Evolutionary conservation across 2,888 invertebrate genomes (phyloP).

Genomic region (Gymnosoma rotundatum): DNA sequence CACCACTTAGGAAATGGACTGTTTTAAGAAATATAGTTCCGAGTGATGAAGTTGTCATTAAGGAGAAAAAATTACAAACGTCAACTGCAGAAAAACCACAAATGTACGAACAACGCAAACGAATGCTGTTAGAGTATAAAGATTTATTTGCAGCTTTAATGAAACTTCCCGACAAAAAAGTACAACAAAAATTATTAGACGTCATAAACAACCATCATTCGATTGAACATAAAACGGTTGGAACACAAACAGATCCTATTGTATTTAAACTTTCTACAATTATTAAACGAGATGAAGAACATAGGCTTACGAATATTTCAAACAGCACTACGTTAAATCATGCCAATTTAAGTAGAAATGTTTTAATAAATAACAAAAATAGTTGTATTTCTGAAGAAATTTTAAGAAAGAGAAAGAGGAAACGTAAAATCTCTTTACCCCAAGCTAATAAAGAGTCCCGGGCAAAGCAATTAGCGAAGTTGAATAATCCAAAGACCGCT

Average conservation of each 20-base stretch:
- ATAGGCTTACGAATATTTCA: not conserved
- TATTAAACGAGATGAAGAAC: not conserved
- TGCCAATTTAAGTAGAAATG: not conserved
- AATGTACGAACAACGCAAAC: constrained; percentile 73
- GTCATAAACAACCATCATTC: constrained; percentile 76
- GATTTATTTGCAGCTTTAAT: constrained; percentile 78
- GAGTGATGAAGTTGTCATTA: not conserved
- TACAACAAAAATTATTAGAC: constrained; percentile 77
- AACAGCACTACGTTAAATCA: not conserved
- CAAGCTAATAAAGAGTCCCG: constrained; percentile 77
- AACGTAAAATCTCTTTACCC: constrained; percentile 76
- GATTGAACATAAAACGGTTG: constrained; percentile 28
- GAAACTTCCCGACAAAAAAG: constrained; percentile 77
- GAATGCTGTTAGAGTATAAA: constrained; percentile 74
- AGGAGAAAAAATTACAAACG: not conserved
- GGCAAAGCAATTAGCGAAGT: constrained; percentile 71
- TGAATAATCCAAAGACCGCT: constrained; percentile 47
- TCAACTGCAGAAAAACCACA: not conserved
- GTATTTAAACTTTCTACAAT: constrained; percentile 21
- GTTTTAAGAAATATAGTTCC: not conserved
- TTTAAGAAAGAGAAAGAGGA: constrained; percentile 71
- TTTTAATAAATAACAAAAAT: not conserved
- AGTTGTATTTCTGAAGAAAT: not conserved
- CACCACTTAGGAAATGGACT: constrained; percentile 9
- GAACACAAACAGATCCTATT: constrained; percentile 43